Percentiles rank a stretch among this genome's conserved stretches.
phyloP scores from a whole-genome alignment of 53 echinoderm and acorn worm genomes.

The Echinarachnius parma region DNA sequence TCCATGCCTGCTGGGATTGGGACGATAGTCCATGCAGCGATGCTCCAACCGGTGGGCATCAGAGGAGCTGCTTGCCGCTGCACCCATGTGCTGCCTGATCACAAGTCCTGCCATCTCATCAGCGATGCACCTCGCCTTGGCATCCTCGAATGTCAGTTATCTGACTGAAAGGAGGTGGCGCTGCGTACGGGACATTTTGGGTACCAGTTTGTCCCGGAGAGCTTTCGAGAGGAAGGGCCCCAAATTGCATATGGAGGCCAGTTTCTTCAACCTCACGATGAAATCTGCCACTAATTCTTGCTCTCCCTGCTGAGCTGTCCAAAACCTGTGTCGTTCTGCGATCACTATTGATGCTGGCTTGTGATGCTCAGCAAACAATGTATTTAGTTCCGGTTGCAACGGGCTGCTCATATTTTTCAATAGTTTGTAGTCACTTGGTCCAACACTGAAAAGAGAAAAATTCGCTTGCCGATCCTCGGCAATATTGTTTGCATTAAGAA shows the following conservation, averaged over 20 bases:
- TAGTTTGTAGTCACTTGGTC: conserved; percentile 25
- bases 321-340: conserved; percentile 40
- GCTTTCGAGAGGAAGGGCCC: conserved; percentile 53
- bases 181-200: conserved; percentile 27
- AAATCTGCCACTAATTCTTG: conserved; percentile 48
- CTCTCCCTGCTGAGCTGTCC: conserved; percentile 44
- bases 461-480: conserved; percentile 1
- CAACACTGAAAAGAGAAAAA: conserved; percentile 19
- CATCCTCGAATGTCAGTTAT: conserved; percentile 39
- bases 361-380: conserved; percentile 14
- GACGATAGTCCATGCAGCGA: neutral
- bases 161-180: conserved; percentile 23
- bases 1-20: too few species aligned
- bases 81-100: conserved; percentile 28
- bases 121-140: conserved; percentile 35
- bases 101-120: conserved; percentile 38
- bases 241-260: conserved; percentile 59
- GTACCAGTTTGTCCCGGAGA: conserved; percentile 53
- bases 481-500: conserved; percentile 1
- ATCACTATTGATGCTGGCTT: conserved; percentile 39
- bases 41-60: neutral
- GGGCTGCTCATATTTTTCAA: conserved; percentile 35
- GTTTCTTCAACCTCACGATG: conserved; percentile 36
- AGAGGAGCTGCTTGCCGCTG: neutral
- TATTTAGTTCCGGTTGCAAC: conserved; percentile 14